Evolutionary conservation across 2,888 invertebrate genomes (phyloP).

Genomic region (Harpalus rubripes): DNA sequence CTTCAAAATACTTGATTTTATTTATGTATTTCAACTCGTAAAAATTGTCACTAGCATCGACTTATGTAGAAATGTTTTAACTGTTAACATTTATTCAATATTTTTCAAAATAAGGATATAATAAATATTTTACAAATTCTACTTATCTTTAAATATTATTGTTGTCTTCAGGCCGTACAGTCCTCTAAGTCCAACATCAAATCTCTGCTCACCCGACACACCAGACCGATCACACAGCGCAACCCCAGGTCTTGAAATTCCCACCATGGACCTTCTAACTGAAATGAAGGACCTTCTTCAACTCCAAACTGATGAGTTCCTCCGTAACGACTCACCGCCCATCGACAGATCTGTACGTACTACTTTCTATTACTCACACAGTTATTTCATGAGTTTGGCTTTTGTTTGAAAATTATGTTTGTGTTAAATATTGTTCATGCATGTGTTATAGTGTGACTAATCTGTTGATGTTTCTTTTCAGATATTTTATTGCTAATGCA

Average conservation of each 20-base stretch:
- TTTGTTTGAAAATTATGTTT: slow-evolving; percentile 62
- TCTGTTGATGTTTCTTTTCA: slow-evolving; percentile 50
- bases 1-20: no score
- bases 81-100: no score
- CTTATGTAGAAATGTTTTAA: no score
- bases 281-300: slow-evolving; percentile 83
- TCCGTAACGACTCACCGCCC: slow-evolving; percentile 77
- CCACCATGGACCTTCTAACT: slow-evolving; percentile 82
- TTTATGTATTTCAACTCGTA: no score
- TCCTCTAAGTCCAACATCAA: slow-evolving; percentile 78
- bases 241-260: slow-evolving; percentile 77
- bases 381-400: slow-evolving; percentile 13
- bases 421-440: background rate
- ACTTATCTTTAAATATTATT: background rate
- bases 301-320: slow-evolving; percentile 72
- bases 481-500: slow-evolving; percentile 52
- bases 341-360: slow-evolving; percentile 83
- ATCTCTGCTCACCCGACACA: slow-evolving; percentile 79
- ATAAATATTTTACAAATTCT: background rate
- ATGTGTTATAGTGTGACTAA: slow-evolving; percentile 1
- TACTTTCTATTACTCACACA: background rate
- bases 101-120: no score
- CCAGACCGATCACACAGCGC: slow-evolving; percentile 76
- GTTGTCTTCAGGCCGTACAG: slow-evolving; percentile 74
- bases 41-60: no score